Base-by-base conservation (phyloP, 2,113 vertebrate genomes). In the Sinocyclocheilus anshuiensis region DNA sequence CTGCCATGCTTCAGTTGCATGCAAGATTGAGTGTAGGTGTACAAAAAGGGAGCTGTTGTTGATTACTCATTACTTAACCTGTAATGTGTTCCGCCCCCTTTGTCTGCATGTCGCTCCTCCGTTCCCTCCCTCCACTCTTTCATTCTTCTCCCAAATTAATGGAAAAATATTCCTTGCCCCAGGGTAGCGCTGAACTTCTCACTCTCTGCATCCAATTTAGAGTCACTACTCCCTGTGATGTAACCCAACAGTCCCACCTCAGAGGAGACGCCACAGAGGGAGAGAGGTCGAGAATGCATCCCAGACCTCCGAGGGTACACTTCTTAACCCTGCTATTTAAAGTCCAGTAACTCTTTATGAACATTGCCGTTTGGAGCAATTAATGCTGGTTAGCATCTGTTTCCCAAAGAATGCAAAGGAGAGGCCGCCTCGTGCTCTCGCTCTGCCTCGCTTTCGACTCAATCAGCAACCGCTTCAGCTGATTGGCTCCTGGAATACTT, bases 61-160 rank as follows among this genome's bases (percentile, higher is more conserved):
- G 93, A 95, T 95, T 94, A 95, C 93, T 93, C 94, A 95, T 95
- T 95, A 94, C 93, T 95, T 94, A 94, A 95, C 91, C 93, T 92
- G 92, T 92, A 94, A 94, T 94, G 93, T 87, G 93, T 93, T 93
- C 92, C 87, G 82, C 91, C 90, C 87, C 91, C 36, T 92, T 89
- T 90, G 90, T 94, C 91, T 92, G 87, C 88, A 89, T 89, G 88
- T 93, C 89, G 89, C 88, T 83, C 89, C 69, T 57, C 77, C 77
- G 18, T 71, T 63, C 48, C 63, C 57, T 76, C 84, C 33, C 81
- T 61, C 83, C 36, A n/a, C 80, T 76, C 87, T 85, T 75, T 75
- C 87, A 72, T 84, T 88, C 82, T 87, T 84, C 75, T 88, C 89
- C 80, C 77, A 93, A 95, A 94, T 95, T 94, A 94, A 95, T 95